These are phyloP conservation scores for Corythoichthys haematopterus DNA, from an alignment of 2,113 vertebrate species.

Conservation along the genomic window DNA sequence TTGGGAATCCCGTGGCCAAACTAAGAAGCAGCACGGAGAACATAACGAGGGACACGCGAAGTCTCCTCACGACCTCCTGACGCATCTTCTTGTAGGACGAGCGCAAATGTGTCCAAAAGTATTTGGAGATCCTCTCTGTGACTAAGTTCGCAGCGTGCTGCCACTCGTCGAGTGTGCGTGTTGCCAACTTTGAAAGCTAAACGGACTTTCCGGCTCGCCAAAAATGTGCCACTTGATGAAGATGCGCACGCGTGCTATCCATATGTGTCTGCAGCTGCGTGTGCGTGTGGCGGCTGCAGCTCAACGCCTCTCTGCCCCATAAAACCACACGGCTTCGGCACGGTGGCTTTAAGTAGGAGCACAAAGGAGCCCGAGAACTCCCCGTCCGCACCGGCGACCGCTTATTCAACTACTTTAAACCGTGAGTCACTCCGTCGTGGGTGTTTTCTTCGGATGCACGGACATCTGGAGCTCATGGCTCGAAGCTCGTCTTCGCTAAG, in stretches of 20 bases:
- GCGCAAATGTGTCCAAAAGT: constrained; percentile 4
- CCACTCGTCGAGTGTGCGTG: neutral
- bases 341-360: constrained; percentile 44
- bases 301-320: constrained; percentile 41
- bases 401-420: constrained; percentile 52
- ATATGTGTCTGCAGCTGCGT: constrained; percentile 48
- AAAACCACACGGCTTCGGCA: constrained; percentile 10
- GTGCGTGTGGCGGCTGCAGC: constrained; percentile 36
- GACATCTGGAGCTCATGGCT: constrained; percentile 60
- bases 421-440: constrained; percentile 57
- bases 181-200: constrained; percentile 4
- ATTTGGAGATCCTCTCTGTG: neutral
- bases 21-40: constrained; percentile 61
- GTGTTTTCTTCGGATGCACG: constrained; percentile 53
- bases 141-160: neutral
- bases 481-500: constrained; percentile 28
- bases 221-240: constrained; percentile 46
- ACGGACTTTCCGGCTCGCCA: neutral
- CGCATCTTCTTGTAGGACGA: constrained; percentile 63
- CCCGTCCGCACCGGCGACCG: constrained; percentile 61
- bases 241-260: constrained; percentile 61
- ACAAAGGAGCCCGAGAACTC: constrained; percentile 14
- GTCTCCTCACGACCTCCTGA: constrained; percentile 51
- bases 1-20: constrained; percentile 69
- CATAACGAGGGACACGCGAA: constrained; percentile 63